Evolutionary conservation across 2,113 vertebrate species (phyloP), one percentile per base, ranked within the genome.

Genomic region (Saccopteryx bilineata): DNA sequence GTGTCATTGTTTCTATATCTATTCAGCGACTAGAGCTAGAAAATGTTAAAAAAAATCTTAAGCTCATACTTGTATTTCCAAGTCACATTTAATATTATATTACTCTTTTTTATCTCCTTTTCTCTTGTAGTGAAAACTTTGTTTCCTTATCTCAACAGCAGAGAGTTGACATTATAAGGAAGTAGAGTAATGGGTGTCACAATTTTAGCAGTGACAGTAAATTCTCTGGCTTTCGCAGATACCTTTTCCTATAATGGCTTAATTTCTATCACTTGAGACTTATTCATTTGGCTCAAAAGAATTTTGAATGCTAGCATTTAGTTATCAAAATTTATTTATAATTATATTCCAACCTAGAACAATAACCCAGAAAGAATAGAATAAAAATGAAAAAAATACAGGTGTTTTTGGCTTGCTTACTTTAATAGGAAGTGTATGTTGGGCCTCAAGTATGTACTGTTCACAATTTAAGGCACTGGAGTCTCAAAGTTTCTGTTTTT

Each of bases 401-500:
- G 19, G 2, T 31, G 31, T 71, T 80, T 93, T 82, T 66, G 33
- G 24, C 76, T 83, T 91, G 13, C 24, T 85, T 65, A 56, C 26
- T 84, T 91, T 76, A 75, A 74, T 66, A 87, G 63, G 21, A 79
- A 80, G 19, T 7, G 33, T 60, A 54, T 13, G 33, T 68, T 82
- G 68, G 78, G 3, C 48, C 7, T 39, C 46, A 86, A 48, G 28
- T 28, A 28, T 63, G 18, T 80, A 33, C 6, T 69, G 9, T 39
- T 78, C 1, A 60, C 28, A 72, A 2, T 39, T 82, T 92, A 78
- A 90, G n/a, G 24, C 28, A 8, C 14, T n/a, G 9, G 13, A n/a
- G 12, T 31, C 56, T 72, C 33, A 78, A 92, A 50, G 1, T 31
- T 82, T 96, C 71, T 79, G 46, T 74, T 90, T 84, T 52, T 85